phyloP scores from a whole-genome alignment of 2,888 invertebrate genomes.

The Cryptops parisi region DNA sequence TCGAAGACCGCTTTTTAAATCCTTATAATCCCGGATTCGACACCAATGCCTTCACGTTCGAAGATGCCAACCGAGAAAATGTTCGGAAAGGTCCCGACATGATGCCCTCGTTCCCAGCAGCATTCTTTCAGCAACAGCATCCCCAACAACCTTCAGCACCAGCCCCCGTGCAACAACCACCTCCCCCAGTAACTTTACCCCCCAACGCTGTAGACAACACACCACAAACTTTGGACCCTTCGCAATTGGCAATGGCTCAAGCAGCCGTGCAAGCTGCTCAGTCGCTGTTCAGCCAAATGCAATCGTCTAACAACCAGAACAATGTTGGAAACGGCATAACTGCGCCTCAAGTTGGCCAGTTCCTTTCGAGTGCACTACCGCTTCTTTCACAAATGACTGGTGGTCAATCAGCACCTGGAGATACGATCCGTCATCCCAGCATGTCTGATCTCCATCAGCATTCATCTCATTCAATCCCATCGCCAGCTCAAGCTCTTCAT shows the following conservation, averaged over 20 bases:
- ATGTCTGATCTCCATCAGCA: background rate
- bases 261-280: constrained; percentile 12
- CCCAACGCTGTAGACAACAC: background rate
- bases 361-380: background rate
- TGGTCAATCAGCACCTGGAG: background rate
- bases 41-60: background rate
- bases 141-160: background rate
- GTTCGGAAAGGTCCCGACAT: background rate
- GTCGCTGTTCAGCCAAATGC: background rate
- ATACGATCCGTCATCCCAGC: too few relatives aligned
- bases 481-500: background rate
- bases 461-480: background rate
- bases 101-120: background rate
- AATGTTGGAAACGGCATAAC: background rate
- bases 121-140: background rate
- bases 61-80: background rate
- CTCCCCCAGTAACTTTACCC: background rate
- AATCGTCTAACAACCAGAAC: background rate
- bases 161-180: background rate
- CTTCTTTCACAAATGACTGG: background rate
- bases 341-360: background rate
- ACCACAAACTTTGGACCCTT: background rate
- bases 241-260: constrained; percentile 7
- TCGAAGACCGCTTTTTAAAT: constrained; percentile 6
- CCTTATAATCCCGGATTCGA: background rate